Evolutionary conservation across 2,888 invertebrate genomes (phyloP).

Genomic region (Noctua pronuba): DNA sequence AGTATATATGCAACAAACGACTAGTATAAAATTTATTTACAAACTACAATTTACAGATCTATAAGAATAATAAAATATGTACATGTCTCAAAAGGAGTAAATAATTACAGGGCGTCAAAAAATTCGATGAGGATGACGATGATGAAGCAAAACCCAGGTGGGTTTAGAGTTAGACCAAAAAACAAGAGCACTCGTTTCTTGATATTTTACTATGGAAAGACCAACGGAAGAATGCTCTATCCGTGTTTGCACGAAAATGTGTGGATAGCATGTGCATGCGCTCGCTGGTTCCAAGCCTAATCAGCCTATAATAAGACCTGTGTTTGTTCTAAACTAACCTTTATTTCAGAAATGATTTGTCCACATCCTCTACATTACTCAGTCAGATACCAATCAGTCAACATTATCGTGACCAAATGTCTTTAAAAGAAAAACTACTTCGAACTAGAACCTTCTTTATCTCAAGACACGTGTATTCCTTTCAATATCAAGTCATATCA

Average conservation of each 20-base stretch:
- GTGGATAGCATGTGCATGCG: too few relatives aligned
- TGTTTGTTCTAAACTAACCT: not conserved
- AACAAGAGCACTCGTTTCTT: too few relatives aligned
- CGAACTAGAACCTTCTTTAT: slow-evolving; percentile 48
- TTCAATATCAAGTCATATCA: slow-evolving; percentile 47
- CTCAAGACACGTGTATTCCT: slow-evolving; percentile 20
- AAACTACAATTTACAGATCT: too few relatives aligned
- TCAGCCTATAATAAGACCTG: not conserved
- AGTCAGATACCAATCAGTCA: slow-evolving; percentile 29
- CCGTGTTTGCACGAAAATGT: not conserved
- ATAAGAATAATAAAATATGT: too few relatives aligned
- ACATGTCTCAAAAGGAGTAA: too few relatives aligned
- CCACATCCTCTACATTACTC: slow-evolving; percentile 39
- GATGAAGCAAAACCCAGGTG: not conserved
- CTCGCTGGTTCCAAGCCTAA: too few relatives aligned
- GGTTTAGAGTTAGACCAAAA: too few relatives aligned
- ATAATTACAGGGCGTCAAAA: too few relatives aligned
- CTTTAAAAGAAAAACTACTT: slow-evolving; percentile 39
- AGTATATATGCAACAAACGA: too few relatives aligned
- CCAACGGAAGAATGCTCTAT: not conserved
- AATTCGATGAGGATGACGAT: too few relatives aligned
- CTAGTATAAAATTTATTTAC: too few relatives aligned
- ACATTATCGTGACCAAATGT: slow-evolving; percentile 27
- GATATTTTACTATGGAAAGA: not conserved
- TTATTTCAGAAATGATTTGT: not conserved